A percentile compares a stretch with the other conserved stretches of the same genome.
These are phyloP conservation scores for Aphyosemion australe DNA, from an alignment of 2,113 vertebrate species.

Conservation along the genomic window DNA sequence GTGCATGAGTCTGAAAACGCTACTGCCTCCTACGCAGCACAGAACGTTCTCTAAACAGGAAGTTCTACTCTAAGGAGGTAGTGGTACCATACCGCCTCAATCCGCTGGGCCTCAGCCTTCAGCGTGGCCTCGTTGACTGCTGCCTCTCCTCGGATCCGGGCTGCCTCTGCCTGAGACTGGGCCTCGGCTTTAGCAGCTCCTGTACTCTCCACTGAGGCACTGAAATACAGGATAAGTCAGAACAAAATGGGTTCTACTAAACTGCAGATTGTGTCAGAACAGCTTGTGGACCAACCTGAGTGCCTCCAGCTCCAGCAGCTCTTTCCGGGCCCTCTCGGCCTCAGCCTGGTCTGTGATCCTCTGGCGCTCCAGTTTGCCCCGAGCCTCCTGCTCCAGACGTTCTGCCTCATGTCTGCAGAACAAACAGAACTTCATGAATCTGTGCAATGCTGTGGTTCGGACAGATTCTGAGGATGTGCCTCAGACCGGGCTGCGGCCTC, in stretches of 20 bases:
- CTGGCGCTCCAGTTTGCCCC: constrained; percentile 88
- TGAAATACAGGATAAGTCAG: constrained; percentile 30
- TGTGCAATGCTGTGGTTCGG: fast-evolving
- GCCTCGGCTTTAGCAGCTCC: constrained; percentile 88
- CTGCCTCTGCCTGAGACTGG: constrained; percentile 83
- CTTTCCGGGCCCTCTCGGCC: constrained; percentile 84
- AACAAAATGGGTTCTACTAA: neutral
- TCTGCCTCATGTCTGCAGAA: constrained; percentile 86
- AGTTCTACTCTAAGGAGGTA: neutral
- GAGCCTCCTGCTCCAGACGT: constrained; percentile 89
- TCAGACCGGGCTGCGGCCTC: constrained; percentile 85
- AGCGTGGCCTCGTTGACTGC: constrained; percentile 87
- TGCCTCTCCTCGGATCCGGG: constrained; percentile 87
- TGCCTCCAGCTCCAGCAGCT: constrained; percentile 88
- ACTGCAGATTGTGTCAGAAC: no score
- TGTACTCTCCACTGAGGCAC: constrained; percentile 87
- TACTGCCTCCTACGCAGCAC: no score
- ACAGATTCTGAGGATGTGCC: neutral
- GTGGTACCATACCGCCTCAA: constrained; percentile 77
- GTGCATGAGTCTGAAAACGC: no score
- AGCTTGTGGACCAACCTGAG: constrained; percentile 77
- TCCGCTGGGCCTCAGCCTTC: constrained; percentile 83
- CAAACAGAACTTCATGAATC: neutral
- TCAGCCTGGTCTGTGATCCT: constrained; percentile 87
- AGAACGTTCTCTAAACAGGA: neutral